A percentile compares a stretch with the other conserved stretches of the same genome.
phyloP scores from a whole-genome alignment of 2,113 vertebrate genomes.

The Chinchilla lanigera region DNA sequence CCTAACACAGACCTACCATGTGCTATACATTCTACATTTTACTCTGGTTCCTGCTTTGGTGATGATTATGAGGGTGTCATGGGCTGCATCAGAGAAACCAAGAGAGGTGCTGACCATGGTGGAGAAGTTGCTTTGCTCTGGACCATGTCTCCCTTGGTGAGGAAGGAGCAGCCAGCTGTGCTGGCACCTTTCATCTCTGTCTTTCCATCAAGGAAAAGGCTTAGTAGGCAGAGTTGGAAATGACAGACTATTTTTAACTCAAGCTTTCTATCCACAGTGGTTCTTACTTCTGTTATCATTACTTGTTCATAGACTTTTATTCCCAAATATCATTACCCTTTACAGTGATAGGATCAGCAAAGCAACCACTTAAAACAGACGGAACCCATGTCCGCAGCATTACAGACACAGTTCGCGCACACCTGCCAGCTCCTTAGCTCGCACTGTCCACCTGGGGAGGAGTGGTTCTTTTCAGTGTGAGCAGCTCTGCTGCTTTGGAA shows the following conservation, averaged over 20 bases:
- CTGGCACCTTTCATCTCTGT: neutral
- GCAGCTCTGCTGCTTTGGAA: conserved; percentile 24
- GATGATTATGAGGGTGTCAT: neutral
- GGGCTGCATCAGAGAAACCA: neutral
- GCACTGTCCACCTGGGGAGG: neutral
- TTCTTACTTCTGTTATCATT: conserved; percentile 75
- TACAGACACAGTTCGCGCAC: neutral
- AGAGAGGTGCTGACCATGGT: neutral
- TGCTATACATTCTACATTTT: neutral
- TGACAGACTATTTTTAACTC: conserved; percentile 74
- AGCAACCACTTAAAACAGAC: conserved; percentile 72
- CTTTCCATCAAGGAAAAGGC: conserved; percentile 66
- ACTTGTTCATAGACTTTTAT: conserved; percentile 79
- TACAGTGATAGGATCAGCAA: conserved; percentile 68
- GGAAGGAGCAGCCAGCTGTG: neutral
- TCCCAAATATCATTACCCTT: conserved; percentile 77
- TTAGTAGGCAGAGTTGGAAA: conserved; percentile 72
- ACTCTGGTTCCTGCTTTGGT: neutral
- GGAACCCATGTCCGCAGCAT: neutral
- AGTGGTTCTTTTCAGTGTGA: neutral
- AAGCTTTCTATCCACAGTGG: conserved; percentile 52
- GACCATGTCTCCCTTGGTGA: neutral
- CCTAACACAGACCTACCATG: neutral
- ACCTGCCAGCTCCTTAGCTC: neutral
- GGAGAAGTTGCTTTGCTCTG: neutral